Evolutionary conservation across 1,140 invertebrate species (phyloP).

Genomic region (Oncopodura yosiiana): DNA sequence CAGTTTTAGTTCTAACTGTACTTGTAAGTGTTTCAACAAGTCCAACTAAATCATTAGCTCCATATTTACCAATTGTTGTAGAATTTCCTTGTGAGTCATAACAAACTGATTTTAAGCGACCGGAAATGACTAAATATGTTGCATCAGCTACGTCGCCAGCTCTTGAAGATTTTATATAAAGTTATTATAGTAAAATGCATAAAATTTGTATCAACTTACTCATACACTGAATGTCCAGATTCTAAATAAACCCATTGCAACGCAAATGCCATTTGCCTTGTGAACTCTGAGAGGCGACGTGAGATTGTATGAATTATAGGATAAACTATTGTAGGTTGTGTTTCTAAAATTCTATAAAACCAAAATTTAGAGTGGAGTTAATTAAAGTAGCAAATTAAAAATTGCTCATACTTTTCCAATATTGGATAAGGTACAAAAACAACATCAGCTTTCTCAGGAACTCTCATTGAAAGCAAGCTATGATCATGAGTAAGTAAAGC

Average conservation of each 20-base stretch:
- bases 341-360: too few relatives aligned
- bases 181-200: too few relatives aligned
- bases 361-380: too few relatives aligned
- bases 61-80: not conserved
- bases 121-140: not conserved
- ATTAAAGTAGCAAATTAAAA: too few relatives aligned
- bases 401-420: too few relatives aligned
- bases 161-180: too few relatives aligned
- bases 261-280: slow-evolving; percentile 1
- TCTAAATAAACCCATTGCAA: not conserved
- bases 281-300: not conserved
- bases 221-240: not conserved
- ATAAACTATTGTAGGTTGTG: not conserved
- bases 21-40: not conserved
- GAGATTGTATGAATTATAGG: not conserved
- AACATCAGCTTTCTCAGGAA: too few relatives aligned
- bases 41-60: not conserved
- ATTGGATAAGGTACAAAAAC: too few relatives aligned
- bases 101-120: not conserved
- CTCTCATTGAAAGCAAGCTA: too few relatives aligned
- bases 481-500: too few relatives aligned
- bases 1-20: not conserved
- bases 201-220: not conserved
- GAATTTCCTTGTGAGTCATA: not conserved
- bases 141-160: not conserved